A percentile compares a stretch with the other conserved stretches of the same genome.
Conservation (phyloP, 1,140 invertebrate species). For the Drosophila trapezifrons region DNA sequence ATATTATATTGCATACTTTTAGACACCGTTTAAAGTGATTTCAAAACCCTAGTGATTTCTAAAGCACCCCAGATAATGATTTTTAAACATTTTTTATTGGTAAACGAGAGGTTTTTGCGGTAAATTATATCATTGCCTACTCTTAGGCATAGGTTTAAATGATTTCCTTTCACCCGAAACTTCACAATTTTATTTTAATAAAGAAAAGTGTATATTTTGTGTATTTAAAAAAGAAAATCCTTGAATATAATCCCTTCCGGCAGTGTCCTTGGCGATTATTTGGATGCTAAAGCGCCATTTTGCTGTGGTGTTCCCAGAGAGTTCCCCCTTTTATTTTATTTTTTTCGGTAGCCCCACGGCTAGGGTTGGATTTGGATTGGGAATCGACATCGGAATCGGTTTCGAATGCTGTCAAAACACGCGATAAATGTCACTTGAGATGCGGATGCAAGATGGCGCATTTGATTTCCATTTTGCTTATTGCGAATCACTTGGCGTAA, state of each 20-base stretch:
- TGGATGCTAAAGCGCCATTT: constrained; percentile 17
- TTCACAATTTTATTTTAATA: background rate
- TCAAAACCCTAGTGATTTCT: too few species aligned
- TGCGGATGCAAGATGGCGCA: constrained; percentile 63
- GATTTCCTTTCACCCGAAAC: too few species aligned
- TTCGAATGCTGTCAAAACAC: constrained; percentile 56
- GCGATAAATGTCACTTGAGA: constrained; percentile 68
- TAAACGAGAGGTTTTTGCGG: too few species aligned
- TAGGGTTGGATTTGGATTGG: constrained; percentile 9
- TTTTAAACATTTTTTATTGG: too few species aligned
- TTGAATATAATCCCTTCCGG: background rate
- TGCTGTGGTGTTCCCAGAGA: background rate
- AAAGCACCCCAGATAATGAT: too few species aligned
- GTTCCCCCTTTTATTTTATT: constrained; percentile 2
- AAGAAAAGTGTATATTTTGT: background rate
- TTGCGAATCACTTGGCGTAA: constrained; percentile 76
- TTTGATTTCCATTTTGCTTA: constrained; percentile 75
- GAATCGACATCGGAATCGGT: constrained; percentile 40
- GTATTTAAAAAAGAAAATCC: background rate
- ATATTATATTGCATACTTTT: too few species aligned
- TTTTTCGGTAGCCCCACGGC: background rate
- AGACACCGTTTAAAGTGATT: too few species aligned
- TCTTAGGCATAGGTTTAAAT: too few species aligned
- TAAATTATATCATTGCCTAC: too few species aligned
- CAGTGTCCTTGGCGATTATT: background rate